Evolutionary conservation across 2,113 vertebrate species (phyloP).

Genomic region (Probosciger aterrimus): DNA sequence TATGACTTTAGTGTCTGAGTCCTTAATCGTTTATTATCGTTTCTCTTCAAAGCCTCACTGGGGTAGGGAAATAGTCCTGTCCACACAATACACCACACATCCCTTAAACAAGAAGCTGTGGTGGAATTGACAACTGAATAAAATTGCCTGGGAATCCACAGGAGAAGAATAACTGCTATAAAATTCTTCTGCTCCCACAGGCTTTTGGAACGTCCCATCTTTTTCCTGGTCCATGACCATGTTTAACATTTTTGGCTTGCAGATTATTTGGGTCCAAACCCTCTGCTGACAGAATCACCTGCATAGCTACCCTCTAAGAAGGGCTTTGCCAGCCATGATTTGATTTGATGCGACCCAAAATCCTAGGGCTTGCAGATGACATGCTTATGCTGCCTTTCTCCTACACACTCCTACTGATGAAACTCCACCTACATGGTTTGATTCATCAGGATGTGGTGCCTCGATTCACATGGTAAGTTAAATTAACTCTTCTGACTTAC

Average conservation of each 20-base stretch:
- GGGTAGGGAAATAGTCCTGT: background rate
- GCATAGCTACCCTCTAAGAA: background rate
- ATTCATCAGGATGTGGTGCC: constrained; percentile 9
- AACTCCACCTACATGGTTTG: background rate
- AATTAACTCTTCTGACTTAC: background rate
- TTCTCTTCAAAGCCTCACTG: background rate
- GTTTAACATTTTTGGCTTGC: background rate
- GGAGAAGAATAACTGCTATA: background rate
- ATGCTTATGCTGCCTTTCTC: background rate
- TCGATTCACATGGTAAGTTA: background rate
- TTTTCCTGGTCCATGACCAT: background rate
- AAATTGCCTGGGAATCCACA: background rate
- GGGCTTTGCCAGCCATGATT: background rate
- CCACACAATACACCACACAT: background rate
- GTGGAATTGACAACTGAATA: background rate
- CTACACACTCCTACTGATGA: background rate
- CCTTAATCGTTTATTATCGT: background rate
- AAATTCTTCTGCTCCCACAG: background rate
- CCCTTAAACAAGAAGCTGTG: background rate
- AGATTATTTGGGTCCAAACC: background rate
- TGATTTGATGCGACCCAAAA: background rate
- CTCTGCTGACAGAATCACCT: background rate
- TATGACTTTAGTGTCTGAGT: background rate
- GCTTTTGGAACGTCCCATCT: background rate
- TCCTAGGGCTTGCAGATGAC: background rate